phyloP scores from a whole-genome alignment of 2,888 invertebrate species.

The Nemapogon koenigi region DNA sequence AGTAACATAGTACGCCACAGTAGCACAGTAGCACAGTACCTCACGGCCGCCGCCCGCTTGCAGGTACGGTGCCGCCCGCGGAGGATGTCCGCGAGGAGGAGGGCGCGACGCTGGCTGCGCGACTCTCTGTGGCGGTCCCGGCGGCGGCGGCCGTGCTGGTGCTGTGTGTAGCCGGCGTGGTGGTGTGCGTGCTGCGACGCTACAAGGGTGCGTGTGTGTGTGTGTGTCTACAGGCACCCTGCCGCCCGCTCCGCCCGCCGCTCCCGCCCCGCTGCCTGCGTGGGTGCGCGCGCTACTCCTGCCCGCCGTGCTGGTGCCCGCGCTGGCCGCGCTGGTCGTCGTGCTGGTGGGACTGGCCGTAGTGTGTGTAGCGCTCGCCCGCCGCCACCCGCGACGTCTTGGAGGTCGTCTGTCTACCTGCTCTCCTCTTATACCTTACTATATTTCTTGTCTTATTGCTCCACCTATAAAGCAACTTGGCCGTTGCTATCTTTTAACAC shows the following conservation, averaged over 20 bases:
- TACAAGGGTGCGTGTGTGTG: constrained; percentile 74
- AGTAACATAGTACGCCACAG: too few species aligned
- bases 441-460: too few species aligned
- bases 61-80: constrained; percentile 92
- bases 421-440: too few species aligned
- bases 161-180: constrained; percentile 91
- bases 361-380: constrained; percentile 86
- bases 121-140: constrained; percentile 92
- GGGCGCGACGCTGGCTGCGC: constrained; percentile 73
- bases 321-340: constrained; percentile 88
- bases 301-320: constrained; percentile 88
- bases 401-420: too few species aligned
- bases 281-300: constrained; percentile 90
- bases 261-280: constrained; percentile 60
- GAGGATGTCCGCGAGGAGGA: constrained; percentile 72
- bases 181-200: constrained; percentile 75
- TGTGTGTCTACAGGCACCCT: constrained; percentile 71
- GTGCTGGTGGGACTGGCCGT: constrained; percentile 90
- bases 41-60: constrained; percentile 65
- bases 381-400: constrained; percentile 81
- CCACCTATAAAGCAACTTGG: too few species aligned
- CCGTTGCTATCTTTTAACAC: too few species aligned
- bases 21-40: too few species aligned
- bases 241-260: constrained; percentile 75
- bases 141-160: constrained; percentile 91